Base-by-base conservation (phyloP, 2,113 vertebrate genomes). In the Turnix velox region DNA sequence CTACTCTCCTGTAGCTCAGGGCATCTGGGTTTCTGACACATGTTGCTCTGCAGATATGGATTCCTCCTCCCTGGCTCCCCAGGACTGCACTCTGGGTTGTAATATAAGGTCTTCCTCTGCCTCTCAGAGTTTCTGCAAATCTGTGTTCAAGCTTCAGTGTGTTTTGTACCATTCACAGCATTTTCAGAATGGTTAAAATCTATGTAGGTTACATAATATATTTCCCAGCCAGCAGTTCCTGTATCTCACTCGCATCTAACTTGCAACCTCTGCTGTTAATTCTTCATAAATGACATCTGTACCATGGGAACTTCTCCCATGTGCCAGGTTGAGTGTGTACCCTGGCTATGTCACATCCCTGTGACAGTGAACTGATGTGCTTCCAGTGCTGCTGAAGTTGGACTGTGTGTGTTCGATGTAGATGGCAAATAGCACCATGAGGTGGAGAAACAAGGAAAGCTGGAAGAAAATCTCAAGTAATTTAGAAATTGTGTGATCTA, bases 1-100 rank as follows among this genome's bases (percentile, higher is more conserved):
- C 40, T 74, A 12, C 45, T 16, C 23, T 84, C 55, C 42, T 57
- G 37, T 67, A 49, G 24, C 33, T 20, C 1, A 0, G 3, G 1
- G 16, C 33, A 68, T 58, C 59, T 77, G 55, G 23, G 18, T 67
- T 65, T 76, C 63, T 86, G 82, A 35, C 12, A 14, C 9, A 14
- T 0, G 0, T 16, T 40, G 52, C 40, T 85, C n/a, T 59, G 71
- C 35, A 55, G 57, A 12, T 6, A 31, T 33, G 1, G 2, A 4
- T n/a, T 91, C 31, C 17, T 82, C 24, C 17, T 87, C 28, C 13
- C 5, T 0, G 2, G 10, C 48, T 45, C 51, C 28, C n/a, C 23
- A 6, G n/a, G 71, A 14, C 30, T 75, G 20, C 48, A 79, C 9
- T 88, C 31, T 79, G 35, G 27, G 35, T 18, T 86, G 33, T 57